Conservation (phyloP, 2,113 vertebrate species). For the Zapus hudsonius region DNA sequence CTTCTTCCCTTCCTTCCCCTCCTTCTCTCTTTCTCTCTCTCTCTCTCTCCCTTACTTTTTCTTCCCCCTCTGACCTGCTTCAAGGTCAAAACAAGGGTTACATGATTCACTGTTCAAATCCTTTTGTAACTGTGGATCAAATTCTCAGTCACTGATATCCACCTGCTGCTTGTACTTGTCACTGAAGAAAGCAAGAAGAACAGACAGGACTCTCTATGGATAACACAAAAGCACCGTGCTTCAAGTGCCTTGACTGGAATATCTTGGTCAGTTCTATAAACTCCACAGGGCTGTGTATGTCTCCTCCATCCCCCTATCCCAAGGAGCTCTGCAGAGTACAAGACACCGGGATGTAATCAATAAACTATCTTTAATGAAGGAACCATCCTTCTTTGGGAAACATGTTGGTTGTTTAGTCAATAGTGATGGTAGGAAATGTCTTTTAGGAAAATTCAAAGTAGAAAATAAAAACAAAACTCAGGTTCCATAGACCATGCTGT, state of each 20-base stretch:
- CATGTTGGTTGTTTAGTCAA: constrained; percentile 40
- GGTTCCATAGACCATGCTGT: not conserved
- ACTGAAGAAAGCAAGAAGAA: constrained; percentile 46
- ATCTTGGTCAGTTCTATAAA: not conserved
- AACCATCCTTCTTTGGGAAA: constrained; percentile 28
- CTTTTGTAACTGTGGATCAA: constrained; percentile 58
- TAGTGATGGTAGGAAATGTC: not conserved
- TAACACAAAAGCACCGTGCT: not conserved
- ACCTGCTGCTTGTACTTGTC: constrained; percentile 32
- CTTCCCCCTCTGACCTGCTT: constrained; percentile 63
- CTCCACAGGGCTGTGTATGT: not conserved
- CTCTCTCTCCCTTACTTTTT: too few relatives aligned
- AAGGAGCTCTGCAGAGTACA: not conserved
- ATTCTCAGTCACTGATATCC: constrained; percentile 43
- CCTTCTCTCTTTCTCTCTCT: too few relatives aligned
- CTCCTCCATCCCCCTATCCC: not conserved
- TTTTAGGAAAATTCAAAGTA: not conserved
- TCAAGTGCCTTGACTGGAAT: not conserved
- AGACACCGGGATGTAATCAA: constrained; percentile 15
- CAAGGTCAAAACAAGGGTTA: constrained; percentile 76
- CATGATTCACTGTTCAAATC: constrained; percentile 59
- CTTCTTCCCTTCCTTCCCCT: too few relatives aligned
- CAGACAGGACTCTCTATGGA: not conserved
- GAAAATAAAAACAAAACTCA: not conserved
- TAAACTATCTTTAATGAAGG: constrained; percentile 41